Evolutionary conservation across 1,140 invertebrate species (phyloP), one percentile per base, ranked within the genome.

Genomic region (Cotesia typhae): DNA sequence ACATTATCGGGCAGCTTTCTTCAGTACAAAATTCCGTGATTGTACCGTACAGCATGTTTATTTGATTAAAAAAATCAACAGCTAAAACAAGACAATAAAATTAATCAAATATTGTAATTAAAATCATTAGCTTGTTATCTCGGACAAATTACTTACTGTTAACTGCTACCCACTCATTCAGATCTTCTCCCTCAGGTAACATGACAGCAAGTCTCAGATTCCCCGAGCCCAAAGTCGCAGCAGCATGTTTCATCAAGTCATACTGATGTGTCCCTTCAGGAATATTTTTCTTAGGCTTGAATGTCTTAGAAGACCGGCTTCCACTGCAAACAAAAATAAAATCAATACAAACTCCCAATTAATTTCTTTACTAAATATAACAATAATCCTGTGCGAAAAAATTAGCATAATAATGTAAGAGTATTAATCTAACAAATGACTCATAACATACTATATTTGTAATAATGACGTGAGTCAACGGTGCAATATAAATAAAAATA

Each of bases 141-240:
- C 76, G 78, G 73, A 80, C 70, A 53, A 71, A 77, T 53, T 75
- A 91, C 93, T 92, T 88, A 98, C 97, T 99, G 83, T 99, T 99
- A 9, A 99, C 97, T 74, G 98, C 97, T 52, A 99, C 96, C 98
- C 98, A 99, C 90, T 99, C 98, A 87, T 99, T 99, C 51, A 98
- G 90, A 89, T 99, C 98, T 89, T 99, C 98, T 53, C 98, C 98
- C 86, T 99, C 97, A 1, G 98, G 98, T 74, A 99, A 88, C 90
- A 96, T 94, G 51, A 99, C 98, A 61, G 98, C 98, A 47, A 98
- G 89, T 72, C 97, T 89, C 60, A 99, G 88, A 89, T 99, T 99
- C 10, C 98, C 98, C 53, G 97, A 99, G 17, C 98, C 98, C 55
- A 99, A 88, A 0, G 98, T 99, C 14, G 97, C 96, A 20, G 97